These are phyloP conservation scores for Caerostris darwini DNA, from an alignment of 1,140 invertebrate genomes.

Conservation along the genomic window DNA sequence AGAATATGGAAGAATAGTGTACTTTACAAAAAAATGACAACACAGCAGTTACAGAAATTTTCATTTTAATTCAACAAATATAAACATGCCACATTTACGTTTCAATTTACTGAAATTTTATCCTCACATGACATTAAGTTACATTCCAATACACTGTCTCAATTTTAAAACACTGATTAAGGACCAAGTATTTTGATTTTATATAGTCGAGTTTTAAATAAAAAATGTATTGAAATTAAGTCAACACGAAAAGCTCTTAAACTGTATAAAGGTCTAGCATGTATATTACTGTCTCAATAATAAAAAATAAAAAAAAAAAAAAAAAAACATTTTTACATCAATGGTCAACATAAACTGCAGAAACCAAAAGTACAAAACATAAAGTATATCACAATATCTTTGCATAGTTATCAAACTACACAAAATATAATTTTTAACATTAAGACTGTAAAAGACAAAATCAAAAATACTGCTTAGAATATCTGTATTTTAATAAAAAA, in stretches of 20 bases:
- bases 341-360: neutral
- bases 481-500: neutral
- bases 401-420: conserved; percentile 16
- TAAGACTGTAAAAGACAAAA: conserved; percentile 24
- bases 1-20: too few relatives aligned
- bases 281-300: neutral
- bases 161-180: conserved; percentile 36
- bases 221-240: conserved; percentile 22
- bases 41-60: conserved; percentile 50
- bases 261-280: conserved; percentile 14
- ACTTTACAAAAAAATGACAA: neutral
- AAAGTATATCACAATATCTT: conserved; percentile 52
- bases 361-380: neutral
- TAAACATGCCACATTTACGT: conserved; percentile 59
- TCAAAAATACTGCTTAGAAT: conserved; percentile 1
- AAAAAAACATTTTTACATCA: neutral
- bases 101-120: conserved; percentile 43
- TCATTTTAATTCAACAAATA: conserved; percentile 68
- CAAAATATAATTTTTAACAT: conserved; percentile 29
- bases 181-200: conserved; percentile 67
- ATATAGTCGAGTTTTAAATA: conserved; percentile 40
- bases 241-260: conserved; percentile 32
- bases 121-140: conserved; percentile 21
- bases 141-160: conserved; percentile 15
- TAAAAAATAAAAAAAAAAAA: conserved; percentile 12